A percentile compares a stretch with the other conserved stretches of the same genome.
Conservation (phyloP, 2,888 invertebrate species). For the Drosophila colorata region DNA sequence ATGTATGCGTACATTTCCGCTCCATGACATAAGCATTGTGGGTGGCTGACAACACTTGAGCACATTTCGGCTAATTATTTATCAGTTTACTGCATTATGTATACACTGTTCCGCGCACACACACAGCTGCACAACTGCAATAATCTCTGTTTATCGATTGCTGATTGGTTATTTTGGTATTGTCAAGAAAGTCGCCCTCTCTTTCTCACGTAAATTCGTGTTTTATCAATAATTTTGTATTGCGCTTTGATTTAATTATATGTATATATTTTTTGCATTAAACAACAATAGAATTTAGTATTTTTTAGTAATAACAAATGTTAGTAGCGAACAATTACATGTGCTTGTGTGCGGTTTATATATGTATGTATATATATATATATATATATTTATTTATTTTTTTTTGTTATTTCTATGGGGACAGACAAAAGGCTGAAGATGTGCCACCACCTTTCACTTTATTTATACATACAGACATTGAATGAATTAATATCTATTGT, state of each 20-base stretch:
- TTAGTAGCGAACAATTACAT: slow-evolving; percentile 47
- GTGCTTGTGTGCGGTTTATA: slow-evolving; percentile 6
- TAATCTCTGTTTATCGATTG: slow-evolving; percentile 41
- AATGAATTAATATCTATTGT: slow-evolving; percentile 66
- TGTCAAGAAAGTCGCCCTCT: slow-evolving; percentile 32
- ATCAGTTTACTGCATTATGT: slow-evolving; percentile 1
- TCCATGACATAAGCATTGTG: slow-evolving; percentile 44
- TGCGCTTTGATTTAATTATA: slow-evolving; percentile 3
- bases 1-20: slow-evolving; percentile 51
- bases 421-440: slow-evolving; percentile 65
- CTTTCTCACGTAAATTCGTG: slow-evolving; percentile 18
- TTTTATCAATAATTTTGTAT: slow-evolving; percentile 13
- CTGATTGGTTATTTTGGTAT: slow-evolving; percentile 23
- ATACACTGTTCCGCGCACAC: slow-evolving; percentile 3
- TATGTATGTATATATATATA: no score
- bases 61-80: slow-evolving; percentile 16
- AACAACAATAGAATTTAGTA: slow-evolving; percentile 16
- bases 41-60: slow-evolving; percentile 12
- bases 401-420: slow-evolving; percentile 26
- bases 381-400: neutral
- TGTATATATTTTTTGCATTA: slow-evolving; percentile 5
- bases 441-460: slow-evolving; percentile 77
- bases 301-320: slow-evolving; percentile 33
- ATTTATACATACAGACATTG: slow-evolving; percentile 45
- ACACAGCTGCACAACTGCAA: slow-evolving; percentile 26